Percentiles rank a stretch among this genome's conserved stretches.
Evolutionary conservation across 2,113 vertebrate species (phyloP).

Genomic region (Peromyscus leucopus): DNA sequence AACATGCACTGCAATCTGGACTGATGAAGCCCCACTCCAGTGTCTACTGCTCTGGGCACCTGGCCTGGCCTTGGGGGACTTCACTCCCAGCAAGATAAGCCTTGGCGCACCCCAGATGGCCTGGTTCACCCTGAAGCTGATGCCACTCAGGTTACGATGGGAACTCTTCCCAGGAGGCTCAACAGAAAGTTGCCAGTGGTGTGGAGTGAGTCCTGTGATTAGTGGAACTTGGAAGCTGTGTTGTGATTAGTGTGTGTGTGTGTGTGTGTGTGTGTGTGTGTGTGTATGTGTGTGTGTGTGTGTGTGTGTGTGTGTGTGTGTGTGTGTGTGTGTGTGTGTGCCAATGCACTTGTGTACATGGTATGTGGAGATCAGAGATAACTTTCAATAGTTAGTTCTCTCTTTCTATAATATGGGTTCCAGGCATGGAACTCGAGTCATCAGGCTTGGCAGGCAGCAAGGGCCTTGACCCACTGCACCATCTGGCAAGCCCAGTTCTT

Average conservation of each 20-base stretch:
- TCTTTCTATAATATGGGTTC: not conserved
- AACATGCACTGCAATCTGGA: not conserved
- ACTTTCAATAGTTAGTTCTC: not conserved
- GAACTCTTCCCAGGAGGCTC: not conserved
- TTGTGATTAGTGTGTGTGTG: not conserved
- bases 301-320: not conserved
- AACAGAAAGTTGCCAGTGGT: too few species aligned
- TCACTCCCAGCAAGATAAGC: not conserved
- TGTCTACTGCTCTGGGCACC: not conserved
- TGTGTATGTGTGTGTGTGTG: not conserved
- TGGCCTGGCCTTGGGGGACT: not conserved
- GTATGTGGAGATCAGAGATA: not conserved
- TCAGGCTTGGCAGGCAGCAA: not conserved
- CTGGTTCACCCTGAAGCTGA: not conserved
- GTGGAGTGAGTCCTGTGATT: not conserved
- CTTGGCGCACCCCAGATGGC: too few species aligned
- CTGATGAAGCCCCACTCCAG: not conserved
- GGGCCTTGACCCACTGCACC: not conserved
- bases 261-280: not conserved
- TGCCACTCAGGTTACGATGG: not conserved
- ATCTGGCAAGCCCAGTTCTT: not conserved
- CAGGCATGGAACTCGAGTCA: rapidly evolving
- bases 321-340: not conserved
- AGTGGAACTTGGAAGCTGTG: not conserved
- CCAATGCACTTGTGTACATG: too few species aligned